Percentiles rank a stretch among this genome's conserved stretches.
Conservation (phyloP, 2,113 vertebrate genomes). For the Megaptera novaeangliae region DNA sequence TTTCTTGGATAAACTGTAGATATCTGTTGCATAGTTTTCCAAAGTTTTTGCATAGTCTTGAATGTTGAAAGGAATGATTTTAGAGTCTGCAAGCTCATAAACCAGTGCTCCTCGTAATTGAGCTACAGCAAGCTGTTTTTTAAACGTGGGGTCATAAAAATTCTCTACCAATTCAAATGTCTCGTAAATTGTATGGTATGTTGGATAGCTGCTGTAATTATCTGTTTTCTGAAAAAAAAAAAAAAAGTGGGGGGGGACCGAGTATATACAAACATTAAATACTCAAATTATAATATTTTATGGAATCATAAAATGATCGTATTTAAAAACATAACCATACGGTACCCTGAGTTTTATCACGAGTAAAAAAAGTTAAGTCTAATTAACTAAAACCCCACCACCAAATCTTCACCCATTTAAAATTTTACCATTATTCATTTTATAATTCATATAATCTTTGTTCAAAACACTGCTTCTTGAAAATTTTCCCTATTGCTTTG, state of each 20-base stretch:
- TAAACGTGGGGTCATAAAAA: conserved; percentile 93
- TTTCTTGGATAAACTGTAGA: conserved; percentile 82
- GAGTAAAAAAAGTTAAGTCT: background rate
- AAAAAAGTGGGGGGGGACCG: background rate
- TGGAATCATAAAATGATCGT: background rate
- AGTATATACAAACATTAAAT: conserved; percentile 61
- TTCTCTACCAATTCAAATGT: conserved; percentile 93
- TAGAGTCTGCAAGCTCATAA: conserved; percentile 89
- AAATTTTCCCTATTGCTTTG: background rate
- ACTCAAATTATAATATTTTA: background rate
- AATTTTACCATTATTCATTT: background rate
- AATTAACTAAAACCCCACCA: background rate
- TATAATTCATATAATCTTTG: background rate
- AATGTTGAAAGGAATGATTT: conserved; percentile 88
- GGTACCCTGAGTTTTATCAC: background rate
- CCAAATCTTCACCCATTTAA: background rate
- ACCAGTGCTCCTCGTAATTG: conserved; percentile 89
- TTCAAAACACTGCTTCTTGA: conserved; percentile 1
- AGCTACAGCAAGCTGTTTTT: conserved; percentile 86
- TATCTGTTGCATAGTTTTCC: conserved; percentile 83
- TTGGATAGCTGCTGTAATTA: conserved; percentile 93
- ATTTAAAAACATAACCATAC: background rate
- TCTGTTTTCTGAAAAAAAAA: conserved; percentile 85
- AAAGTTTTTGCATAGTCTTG: conserved; percentile 89
- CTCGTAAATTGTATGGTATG: conserved; percentile 96